Conservation (phyloP, 2,113 vertebrate genomes). For the Fukomys damarensis region DNA sequence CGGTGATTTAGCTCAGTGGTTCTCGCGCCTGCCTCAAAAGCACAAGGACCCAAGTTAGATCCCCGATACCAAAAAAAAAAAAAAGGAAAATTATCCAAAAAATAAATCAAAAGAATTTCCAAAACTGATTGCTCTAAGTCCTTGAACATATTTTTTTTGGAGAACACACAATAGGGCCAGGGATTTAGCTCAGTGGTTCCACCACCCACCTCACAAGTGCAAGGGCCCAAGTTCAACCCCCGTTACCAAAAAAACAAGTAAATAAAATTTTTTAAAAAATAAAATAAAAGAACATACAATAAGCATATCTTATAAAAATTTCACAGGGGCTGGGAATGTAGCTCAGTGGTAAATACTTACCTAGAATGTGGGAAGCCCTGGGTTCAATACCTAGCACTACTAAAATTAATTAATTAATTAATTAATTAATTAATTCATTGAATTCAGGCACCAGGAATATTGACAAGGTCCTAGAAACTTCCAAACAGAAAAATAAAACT, state of each 20-base stretch:
- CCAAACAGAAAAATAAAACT: slow-evolving; percentile 1
- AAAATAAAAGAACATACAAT: background rate
- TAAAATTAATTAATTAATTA: background rate
- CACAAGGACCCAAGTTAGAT: too few relatives aligned
- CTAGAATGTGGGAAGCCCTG: background rate
- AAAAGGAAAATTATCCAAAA: background rate
- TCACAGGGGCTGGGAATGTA: background rate
- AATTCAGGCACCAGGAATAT: slow-evolving; percentile 24
- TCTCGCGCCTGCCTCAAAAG: too few relatives aligned
- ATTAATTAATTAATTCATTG: background rate
- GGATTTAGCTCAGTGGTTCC: too few relatives aligned
- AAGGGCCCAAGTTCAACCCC: too few relatives aligned
- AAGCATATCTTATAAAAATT: slow-evolving; percentile 7
- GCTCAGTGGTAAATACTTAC: background rate
- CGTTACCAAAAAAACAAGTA: too few relatives aligned
- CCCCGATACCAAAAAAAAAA: too few relatives aligned
- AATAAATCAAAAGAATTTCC: slow-evolving; percentile 7
- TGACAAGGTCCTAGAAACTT: slow-evolving; percentile 30
- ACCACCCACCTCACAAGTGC: too few relatives aligned
- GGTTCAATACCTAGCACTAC: background rate
- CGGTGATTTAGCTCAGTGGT: too few relatives aligned
- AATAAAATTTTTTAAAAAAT: background rate
- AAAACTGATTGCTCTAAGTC: slow-evolving; percentile 26
- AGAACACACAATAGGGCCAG: too few relatives aligned
- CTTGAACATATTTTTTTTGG: background rate